Conservation (phyloP, 2,888 invertebrate species). For the Ephialtes manifestator region DNA sequence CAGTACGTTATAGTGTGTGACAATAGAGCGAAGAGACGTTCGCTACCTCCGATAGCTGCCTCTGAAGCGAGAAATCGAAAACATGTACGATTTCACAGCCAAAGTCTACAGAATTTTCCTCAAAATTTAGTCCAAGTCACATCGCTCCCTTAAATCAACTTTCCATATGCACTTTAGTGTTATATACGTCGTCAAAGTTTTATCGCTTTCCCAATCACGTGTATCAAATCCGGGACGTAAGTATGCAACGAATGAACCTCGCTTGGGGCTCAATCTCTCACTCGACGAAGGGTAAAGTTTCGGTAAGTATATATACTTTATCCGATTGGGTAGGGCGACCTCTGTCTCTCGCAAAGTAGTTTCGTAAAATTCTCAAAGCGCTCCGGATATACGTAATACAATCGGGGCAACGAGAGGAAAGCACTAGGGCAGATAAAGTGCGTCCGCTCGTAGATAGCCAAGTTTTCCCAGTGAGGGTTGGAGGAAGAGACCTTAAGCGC, state of each 20-base stretch:
- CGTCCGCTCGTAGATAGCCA: conserved; percentile 59
- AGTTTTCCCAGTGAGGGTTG: conserved; percentile 48
- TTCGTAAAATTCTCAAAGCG: conserved; percentile 58
- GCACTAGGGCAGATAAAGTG: conserved; percentile 52
- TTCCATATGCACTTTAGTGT: conserved; percentile 2
- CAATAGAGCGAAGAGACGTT: conserved; percentile 1
- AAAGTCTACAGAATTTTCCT: background rate
- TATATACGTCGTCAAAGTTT: conserved; percentile 4
- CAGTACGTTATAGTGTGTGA: background rate
- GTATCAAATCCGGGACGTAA: background rate
- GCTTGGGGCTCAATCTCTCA: background rate
- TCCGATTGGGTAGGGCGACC: background rate
- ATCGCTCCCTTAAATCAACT: background rate
- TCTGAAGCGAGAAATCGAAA: background rate
- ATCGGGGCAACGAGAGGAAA: conserved; percentile 51
- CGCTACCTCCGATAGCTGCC: background rate
- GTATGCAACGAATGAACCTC: background rate
- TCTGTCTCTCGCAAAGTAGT: conserved; percentile 21
- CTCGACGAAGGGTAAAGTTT: conserved; percentile 32
- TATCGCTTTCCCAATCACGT: conserved; percentile 7
- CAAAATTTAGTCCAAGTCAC: background rate
- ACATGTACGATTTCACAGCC: background rate
- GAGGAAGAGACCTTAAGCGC: conserved; percentile 23
- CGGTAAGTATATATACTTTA: conserved; percentile 22
- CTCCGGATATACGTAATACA: conserved; percentile 64